Base-by-base conservation (phyloP, 2,888 invertebrate species). In the Neocrepidodera transversa region DNA sequence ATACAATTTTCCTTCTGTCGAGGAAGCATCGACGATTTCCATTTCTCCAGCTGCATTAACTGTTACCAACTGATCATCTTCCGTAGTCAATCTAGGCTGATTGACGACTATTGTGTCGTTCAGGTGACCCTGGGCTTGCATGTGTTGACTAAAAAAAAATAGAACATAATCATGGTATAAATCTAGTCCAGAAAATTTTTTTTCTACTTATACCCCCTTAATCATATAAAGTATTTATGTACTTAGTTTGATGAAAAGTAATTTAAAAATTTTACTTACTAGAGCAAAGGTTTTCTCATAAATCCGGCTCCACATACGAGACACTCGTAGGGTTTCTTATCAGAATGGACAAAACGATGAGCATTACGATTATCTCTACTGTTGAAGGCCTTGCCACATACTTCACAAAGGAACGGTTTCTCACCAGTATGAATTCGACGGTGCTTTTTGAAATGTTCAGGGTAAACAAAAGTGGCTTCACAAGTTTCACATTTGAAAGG, bases 261-360 rank as follows among this genome's bases (percentile, higher is more conserved):
- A 23, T 23, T 23, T 5, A 23, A 23, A 13, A 30, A 30, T n/a
- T 30, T 30, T 45, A 53, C 45, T 43, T 87, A 83, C 73, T 90
- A 87, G 0, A 93, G 82, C 56, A 89, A 80, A 2, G 91, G 91
- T 71, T 92, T 92, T 7, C 93, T 81, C 92, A 93, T 93, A 73
- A 89, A 93, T 0, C 92, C 92, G 68, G 87, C 86, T 2, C 90
- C 91, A 74, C 93, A 93, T 4, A 88, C 86, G 60, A 88, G 79
- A 73, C 93, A 93, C 77, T 92, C 92, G 78, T 92, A 93, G 0
- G 92, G 93, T 71, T 93, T 93, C 76, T 92, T 91, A 75, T 92
- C 90, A 71, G 90, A 91, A 79, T 93, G 93, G 43, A 91, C 88
- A 78, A 92, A 93, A 23, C 91, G 84, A 76, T 93, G 93, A 7